phyloP scores from a whole-genome alignment of 2,113 vertebrate species.

The Sander vitreus region DNA sequence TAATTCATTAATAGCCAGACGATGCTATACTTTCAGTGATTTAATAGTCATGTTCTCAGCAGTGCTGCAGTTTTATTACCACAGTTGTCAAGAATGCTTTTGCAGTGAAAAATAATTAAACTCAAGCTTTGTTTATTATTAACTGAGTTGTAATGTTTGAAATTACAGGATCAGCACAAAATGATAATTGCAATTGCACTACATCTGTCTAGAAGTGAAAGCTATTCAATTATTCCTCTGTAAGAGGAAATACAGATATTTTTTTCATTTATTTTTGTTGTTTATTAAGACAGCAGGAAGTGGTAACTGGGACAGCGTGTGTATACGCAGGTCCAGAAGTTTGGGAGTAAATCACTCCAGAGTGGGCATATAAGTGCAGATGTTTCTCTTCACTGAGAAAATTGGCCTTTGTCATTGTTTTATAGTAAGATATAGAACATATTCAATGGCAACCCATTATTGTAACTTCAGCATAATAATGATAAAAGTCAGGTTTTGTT shows the following conservation, averaged over 20 bases:
- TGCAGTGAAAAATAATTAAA: neutral
- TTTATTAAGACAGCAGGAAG: neutral
- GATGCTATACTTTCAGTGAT: neutral
- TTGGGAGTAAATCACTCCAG: neutral
- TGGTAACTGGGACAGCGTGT: neutral
- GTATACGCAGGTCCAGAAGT: neutral
- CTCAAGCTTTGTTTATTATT: neutral
- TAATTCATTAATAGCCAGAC: neutral
- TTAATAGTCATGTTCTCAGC: neutral
- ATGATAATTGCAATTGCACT: neutral
- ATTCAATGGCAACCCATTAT: neutral
- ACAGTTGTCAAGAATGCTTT: neutral
- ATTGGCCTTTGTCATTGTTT: neutral
- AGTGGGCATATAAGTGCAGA: neutral
- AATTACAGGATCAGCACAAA: neutral
- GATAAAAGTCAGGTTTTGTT: neutral
- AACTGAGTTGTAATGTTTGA: neutral
- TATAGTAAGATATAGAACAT: neutral
- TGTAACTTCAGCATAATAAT: neutral
- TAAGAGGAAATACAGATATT: neutral
- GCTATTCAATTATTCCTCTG: neutral
- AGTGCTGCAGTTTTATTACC: neutral
- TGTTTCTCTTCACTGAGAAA: neutral
- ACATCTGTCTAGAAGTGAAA: neutral
- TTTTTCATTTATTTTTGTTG: neutral